Percentiles rank a stretch among this genome's conserved stretches.
These are phyloP conservation scores for Oceanodroma tethys DNA, from an alignment of 2,113 vertebrate genomes.

Conservation along the genomic window DNA sequence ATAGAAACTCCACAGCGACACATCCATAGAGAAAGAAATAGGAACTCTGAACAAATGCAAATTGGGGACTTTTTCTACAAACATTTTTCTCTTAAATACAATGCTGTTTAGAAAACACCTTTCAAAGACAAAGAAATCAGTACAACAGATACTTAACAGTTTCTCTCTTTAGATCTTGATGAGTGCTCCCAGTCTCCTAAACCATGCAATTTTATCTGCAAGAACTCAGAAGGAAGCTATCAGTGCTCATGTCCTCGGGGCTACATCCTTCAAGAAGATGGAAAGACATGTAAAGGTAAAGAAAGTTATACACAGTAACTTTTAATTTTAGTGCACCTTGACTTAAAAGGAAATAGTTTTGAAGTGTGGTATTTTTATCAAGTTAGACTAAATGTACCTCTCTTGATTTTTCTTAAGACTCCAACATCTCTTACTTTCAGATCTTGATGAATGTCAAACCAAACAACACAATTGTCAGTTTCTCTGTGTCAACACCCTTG, in stretches of 20 bases:
- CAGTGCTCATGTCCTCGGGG: constrained; percentile 83
- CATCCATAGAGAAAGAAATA: background rate
- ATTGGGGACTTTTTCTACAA: background rate
- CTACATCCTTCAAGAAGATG: constrained; percentile 82
- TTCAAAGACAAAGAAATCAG: background rate
- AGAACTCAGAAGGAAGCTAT: constrained; percentile 83
- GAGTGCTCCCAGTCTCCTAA: constrained; percentile 85
- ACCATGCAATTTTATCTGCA: constrained; percentile 88
- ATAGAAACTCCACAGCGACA: background rate
- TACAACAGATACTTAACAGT: background rate
- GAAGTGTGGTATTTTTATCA: background rate
- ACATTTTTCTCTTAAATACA: background rate
- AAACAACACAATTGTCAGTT: constrained; percentile 88
- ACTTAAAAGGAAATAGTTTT: background rate
- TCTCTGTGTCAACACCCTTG: constrained; percentile 83
- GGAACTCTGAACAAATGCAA: background rate
- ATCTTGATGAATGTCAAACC: constrained; percentile 86
- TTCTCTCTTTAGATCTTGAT: constrained; percentile 76
- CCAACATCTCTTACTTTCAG: constrained; percentile 61
- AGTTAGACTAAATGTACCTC: background rate
- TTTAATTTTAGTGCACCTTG: background rate
- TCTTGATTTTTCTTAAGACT: background rate
- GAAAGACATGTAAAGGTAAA: constrained; percentile 83
- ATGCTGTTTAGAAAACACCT: background rate
- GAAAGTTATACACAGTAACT: background rate